These are phyloP conservation scores for Achatina immaculata DNA, from an alignment of 1,140 invertebrate species.

Conservation along the genomic window DNA sequence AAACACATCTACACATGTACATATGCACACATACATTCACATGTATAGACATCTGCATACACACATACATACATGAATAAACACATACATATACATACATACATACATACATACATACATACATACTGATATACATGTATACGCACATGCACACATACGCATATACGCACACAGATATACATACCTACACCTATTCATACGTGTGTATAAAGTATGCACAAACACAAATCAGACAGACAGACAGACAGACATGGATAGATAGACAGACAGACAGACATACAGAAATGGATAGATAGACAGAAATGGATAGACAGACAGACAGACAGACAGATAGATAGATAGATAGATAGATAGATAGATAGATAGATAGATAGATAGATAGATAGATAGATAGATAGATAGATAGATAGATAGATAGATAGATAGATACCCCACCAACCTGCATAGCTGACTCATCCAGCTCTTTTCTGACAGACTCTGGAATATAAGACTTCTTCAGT, in stretches of 20 bases:
- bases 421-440: not conserved
- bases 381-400: conserved; percentile 10
- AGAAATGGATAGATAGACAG: not conserved
- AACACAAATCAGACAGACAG: not conserved
- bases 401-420: conserved; percentile 10
- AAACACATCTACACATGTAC: too few relatives aligned
- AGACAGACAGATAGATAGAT: conserved; percentile 9
- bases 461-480: too few relatives aligned
- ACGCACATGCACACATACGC: not conserved
- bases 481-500: not conserved
- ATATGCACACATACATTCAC: too few relatives aligned
- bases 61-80: not conserved
- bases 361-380: conserved; percentile 10
- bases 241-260: not conserved
- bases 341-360: conserved; percentile 10
- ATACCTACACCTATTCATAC: not conserved
- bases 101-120: not conserved
- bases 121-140: not conserved
- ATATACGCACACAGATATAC: not conserved
- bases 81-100: not conserved
- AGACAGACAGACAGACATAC: not conserved
- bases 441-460: too few relatives aligned
- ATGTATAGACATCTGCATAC: not conserved
- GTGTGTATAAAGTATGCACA: not conserved
- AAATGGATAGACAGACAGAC: not conserved